A percentile compares a stretch with the other conserved stretches of the same genome.
These are phyloP conservation scores for Anthoscopus minutus DNA, from an alignment of 2,113 vertebrate genomes.

Conservation along the genomic window DNA sequence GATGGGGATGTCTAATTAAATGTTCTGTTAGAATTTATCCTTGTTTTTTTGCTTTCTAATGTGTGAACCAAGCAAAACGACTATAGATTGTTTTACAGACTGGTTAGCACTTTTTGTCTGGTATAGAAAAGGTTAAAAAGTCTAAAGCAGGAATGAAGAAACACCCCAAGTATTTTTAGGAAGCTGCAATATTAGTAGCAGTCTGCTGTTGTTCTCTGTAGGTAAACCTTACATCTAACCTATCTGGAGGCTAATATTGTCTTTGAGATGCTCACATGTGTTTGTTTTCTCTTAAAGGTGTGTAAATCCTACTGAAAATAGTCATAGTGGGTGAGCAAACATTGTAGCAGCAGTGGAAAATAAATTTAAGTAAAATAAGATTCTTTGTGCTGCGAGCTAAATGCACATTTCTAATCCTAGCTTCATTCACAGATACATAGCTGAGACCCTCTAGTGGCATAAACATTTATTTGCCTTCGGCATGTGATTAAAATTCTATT, in stretches of 20 bases:
- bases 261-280: background rate
- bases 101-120: background rate
- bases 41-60: background rate
- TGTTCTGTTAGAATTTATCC: background rate
- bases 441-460: constrained; percentile 66
- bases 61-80: background rate
- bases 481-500: background rate
- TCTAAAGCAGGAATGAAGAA: background rate
- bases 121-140: background rate
- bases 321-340: background rate
- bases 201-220: background rate
- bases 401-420: background rate
- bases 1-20: background rate
- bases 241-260: background rate
- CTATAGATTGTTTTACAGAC: background rate
- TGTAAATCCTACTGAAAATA: background rate
- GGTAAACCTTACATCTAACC: background rate
- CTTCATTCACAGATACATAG: background rate
- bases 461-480: background rate
- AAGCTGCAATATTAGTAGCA: background rate
- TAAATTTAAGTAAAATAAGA: background rate
- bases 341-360: background rate
- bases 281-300: background rate
- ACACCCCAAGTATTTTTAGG: background rate
- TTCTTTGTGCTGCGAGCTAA: background rate